Percentiles rank a stretch among this genome's conserved stretches.
These are phyloP conservation scores for Dissostichus mawsoni DNA, from an alignment of 2,113 vertebrate species.

Conservation along the genomic window DNA sequence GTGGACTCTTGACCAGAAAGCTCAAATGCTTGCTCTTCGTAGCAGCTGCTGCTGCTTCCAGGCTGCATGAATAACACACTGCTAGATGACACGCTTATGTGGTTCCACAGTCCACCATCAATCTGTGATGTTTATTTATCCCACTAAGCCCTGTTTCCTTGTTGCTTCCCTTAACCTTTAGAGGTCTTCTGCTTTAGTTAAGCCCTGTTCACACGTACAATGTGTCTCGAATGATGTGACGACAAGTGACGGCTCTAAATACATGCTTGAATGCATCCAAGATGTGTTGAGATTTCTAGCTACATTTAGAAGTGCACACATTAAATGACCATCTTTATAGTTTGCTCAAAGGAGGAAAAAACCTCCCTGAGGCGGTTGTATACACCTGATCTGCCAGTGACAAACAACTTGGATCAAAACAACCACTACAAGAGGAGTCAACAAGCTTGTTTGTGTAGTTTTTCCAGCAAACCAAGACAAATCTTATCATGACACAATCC, in stretches of 20 bases:
- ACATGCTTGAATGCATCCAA: background rate
- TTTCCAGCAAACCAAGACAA: constrained; percentile 7
- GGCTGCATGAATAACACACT: constrained; percentile 32
- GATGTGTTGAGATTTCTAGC: background rate
- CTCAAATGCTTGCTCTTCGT: constrained; percentile 17
- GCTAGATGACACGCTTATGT: background rate
- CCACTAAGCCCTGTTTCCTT: background rate
- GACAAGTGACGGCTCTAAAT: background rate
- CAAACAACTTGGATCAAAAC: background rate
- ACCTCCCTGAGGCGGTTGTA: background rate
- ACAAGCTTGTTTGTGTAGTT: constrained; percentile 1
- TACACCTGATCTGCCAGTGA: too few species aligned
- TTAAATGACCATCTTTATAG: background rate
- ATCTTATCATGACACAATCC: background rate
- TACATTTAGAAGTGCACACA: background rate
- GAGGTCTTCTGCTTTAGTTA: background rate
- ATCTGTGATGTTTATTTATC: background rate
- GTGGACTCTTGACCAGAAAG: constrained; percentile 54
- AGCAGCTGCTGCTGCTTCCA: constrained; percentile 23
- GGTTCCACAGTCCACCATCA: background rate
- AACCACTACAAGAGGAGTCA: background rate
- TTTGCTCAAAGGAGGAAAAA: background rate
- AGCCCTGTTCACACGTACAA: constrained; percentile 1
- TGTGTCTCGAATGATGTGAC: background rate
- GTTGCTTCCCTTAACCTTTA: background rate